Base-by-base conservation (phyloP, 1,140 invertebrate genomes). In the Drosophila sturtevanti region DNA sequence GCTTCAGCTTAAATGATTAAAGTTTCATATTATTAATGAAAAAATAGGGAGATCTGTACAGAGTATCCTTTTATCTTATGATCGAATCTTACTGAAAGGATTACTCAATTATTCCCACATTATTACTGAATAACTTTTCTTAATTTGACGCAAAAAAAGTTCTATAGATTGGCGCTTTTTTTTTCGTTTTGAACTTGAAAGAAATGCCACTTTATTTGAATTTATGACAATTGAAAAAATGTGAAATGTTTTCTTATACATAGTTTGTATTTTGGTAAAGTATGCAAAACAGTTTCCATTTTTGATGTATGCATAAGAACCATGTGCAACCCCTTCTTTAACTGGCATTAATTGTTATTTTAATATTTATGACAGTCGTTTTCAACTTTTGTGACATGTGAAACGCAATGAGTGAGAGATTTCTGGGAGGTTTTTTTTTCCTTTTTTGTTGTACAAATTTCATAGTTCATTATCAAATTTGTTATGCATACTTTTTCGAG, bases 381-480 rank as follows among this genome's bases (percentile, higher is more conserved):
- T 54, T 58, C 38, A 64, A 21, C 51, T 27, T 12, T 56, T 67
- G 82, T 76, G 74, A 87, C 63, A 66, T 61, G 37, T 65, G 66
- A 56, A 41, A 54, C 61, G 67, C 63, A 68, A 62, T 27, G 18
- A 51, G 63, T 66, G 71, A 66, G 65, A 66, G 72, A 48, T 48
- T 59, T 24, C 59, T 58, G 24, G 35, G 16, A 59, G 63, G 63
- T 48, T 66, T 65, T 27, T 69, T 51, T 58, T 56, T 4, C 66
- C 38, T 69, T 56, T 63, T n/a, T n/a, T n/a, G n/a, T n/a, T 63
- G 60, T 66, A 55, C 55, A 76, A 87, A 87, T 87, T 87, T 87
- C 79, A 87, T 89, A 89, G 84, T 84, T 80, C 79, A 87, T 87
- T 89, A 79, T 89, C 84, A 69, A 87, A 89, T 87, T 87, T 84